Conservation (phyloP, 2,797 vertebrate genomes). For the Sorex maritimensis region DNA sequence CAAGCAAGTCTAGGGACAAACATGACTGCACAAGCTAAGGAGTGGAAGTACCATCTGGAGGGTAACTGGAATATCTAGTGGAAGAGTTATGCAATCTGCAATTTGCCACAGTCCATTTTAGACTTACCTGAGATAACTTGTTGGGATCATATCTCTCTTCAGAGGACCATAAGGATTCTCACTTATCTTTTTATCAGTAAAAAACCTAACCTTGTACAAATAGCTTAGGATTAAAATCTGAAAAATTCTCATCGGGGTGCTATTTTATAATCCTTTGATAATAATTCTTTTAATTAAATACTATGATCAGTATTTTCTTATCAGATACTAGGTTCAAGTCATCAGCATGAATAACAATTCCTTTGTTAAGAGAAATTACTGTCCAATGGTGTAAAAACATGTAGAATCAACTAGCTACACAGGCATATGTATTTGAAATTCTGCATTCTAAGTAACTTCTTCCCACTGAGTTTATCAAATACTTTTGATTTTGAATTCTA, state of each 20-base stretch:
- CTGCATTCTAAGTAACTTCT: not conserved
- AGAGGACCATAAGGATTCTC: not conserved
- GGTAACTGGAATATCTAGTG: too few relatives aligned
- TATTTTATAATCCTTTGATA: slow-evolving; percentile 32
- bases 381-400: not conserved
- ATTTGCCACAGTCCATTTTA: not conserved
- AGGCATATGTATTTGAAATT: not conserved
- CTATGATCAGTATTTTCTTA: slow-evolving; percentile 55
- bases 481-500: slow-evolving; percentile 62
- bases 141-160: not conserved
- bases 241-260: slow-evolving; percentile 24
- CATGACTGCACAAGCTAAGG: too few relatives aligned
- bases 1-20: too few relatives aligned
- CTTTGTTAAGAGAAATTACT: slow-evolving; percentile 24
- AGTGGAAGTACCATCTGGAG: too few relatives aligned
- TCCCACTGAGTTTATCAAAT: not conserved
- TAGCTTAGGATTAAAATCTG: slow-evolving; percentile 8
- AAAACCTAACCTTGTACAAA: not conserved
- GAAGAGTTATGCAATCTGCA: not conserved
- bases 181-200: not conserved
- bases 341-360: not conserved
- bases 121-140: not conserved
- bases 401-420: not conserved
- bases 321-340: slow-evolving; percentile 38
- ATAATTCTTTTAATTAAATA: too few relatives aligned